Evolutionary conservation across 2,888 invertebrate species (phyloP), one percentile per base, ranked within the genome.

Genomic region (Mythimna lalbum): DNA sequence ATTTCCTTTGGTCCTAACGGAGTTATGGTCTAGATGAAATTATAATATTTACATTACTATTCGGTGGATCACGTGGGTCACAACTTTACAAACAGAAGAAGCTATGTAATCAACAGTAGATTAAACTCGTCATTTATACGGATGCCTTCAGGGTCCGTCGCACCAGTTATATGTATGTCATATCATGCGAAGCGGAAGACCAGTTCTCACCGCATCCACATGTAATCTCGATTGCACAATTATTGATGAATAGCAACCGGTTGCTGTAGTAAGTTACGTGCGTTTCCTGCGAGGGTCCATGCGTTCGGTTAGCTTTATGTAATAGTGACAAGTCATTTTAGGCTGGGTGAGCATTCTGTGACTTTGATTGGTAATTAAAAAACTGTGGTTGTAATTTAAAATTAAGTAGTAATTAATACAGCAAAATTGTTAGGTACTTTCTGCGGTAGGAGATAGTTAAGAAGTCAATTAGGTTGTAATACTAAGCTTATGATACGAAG

Each of bases 161-260:
- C 39, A 49, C 31, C 39, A 49, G 43, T 64, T 21, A 31, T 19
- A 50, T 49, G 36, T 60, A 39, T 66, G 61, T 67, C 67, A 52
- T 63, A 56, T n/a, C 17, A 55, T 50, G 52, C 36, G 21, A 36
- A 67, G 9, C 61, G 61, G 81, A 78, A 80, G 77, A 67, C 64
- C 70, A 63, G 70, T 60, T 64, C 31, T 61, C 53, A 4, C 39
- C 55, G 33, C 21, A 27, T 67, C 68, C 62, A 63, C 63, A 72
- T 81, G 69, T 63, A 64, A 82, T 79, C 59, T 65, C 57, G 67
- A 66, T 82, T 82, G 67, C 82, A 68, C 67, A 81, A 81, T 66
- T n/a, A 68, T 69, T 70, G 74, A 80, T 81, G 68, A 78, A 70
- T 65, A 56, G 57, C 74, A 80, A 80, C 80, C 82, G 82, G 80